Conservation (phyloP, 2,113 vertebrate species). For the Turdus rufiventris region DNA sequence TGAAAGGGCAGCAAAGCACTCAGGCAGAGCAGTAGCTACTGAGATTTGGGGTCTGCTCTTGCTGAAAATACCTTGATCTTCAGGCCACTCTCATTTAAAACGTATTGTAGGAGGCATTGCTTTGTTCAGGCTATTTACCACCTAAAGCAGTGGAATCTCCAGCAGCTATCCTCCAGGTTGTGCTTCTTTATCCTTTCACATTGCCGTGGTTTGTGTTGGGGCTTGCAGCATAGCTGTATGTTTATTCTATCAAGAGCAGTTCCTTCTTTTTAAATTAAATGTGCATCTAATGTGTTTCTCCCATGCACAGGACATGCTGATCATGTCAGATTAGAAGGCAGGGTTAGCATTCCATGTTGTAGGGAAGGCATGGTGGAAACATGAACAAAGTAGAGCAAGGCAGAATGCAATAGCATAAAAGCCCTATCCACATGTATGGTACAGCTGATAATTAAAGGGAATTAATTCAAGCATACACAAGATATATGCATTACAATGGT, state of each 20-base stretch:
- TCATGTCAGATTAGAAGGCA: neutral
- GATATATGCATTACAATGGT: neutral
- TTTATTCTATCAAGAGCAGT: neutral
- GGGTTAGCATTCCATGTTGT: neutral
- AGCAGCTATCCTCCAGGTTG: neutral
- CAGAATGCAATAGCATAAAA: neutral
- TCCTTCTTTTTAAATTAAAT: constrained; percentile 12
- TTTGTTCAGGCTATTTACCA: neutral
- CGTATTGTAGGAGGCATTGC: neutral
- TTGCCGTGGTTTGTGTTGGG: neutral
- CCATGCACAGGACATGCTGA: neutral
- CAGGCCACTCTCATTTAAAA: neutral
- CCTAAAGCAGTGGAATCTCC: neutral
- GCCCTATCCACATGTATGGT: neutral
- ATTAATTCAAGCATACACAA: neutral
- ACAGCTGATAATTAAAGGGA: neutral
- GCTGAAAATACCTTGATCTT: neutral
- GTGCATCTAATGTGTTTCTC: neutral
- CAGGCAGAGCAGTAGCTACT: neutral
- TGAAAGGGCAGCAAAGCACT: neutral
- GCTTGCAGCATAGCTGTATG: neutral
- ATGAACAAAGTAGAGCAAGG: neutral
- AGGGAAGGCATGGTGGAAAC: neutral
- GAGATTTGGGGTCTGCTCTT: neutral
- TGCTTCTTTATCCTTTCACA: neutral